These are phyloP conservation scores for Clunio marinus DNA, from an alignment of 2,888 invertebrate species.

Conservation along the genomic window DNA sequence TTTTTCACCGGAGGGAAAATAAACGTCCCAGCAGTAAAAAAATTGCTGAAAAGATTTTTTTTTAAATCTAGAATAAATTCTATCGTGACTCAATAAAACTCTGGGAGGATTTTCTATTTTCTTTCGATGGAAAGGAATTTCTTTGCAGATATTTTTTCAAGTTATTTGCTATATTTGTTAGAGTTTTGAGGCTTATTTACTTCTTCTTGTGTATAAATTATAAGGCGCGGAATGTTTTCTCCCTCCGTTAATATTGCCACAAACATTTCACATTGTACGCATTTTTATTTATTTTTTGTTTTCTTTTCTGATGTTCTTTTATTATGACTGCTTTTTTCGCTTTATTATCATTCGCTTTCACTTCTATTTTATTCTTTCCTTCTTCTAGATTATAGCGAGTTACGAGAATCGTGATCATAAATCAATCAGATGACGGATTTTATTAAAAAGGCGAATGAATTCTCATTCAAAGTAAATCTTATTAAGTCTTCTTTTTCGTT, in stretches of 20 bases:
- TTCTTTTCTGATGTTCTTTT: neutral
- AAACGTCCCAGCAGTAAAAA: no score
- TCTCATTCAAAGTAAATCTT: neutral
- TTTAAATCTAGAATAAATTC: no score
- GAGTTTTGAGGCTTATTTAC: neutral
- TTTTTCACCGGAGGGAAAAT: neutral
- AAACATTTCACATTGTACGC: neutral
- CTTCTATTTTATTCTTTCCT: neutral
- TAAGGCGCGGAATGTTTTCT: neutral
- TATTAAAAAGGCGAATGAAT: neutral
- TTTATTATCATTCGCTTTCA: neutral
- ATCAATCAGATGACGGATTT: conserved; percentile 1
- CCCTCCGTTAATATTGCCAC: no score
- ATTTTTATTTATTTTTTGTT: neutral
- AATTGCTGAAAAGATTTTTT: no score
- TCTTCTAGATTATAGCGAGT: neutral
- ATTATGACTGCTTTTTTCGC: neutral
- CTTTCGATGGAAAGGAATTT: no score
- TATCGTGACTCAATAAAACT: no score
- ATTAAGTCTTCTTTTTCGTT: no score
- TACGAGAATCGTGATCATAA: neutral
- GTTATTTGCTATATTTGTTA: no score
- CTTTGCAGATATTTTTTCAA: no score
- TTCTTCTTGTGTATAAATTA: neutral
- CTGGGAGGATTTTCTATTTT: neutral